Conservation (phyloP, 2,113 vertebrate species). For the Leptobrachium ailaonicum region DNA sequence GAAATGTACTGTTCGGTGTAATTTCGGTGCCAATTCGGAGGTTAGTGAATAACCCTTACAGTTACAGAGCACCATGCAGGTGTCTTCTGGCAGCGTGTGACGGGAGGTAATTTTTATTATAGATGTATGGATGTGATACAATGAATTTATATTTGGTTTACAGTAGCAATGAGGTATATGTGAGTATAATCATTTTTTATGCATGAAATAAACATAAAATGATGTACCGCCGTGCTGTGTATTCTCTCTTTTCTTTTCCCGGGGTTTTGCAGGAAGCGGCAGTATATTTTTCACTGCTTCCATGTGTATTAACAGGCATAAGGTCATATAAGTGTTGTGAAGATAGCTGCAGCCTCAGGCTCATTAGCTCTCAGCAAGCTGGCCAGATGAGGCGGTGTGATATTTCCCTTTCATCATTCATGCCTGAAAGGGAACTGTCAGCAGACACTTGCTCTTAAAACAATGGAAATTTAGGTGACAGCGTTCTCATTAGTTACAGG, state of each 20-base stretch:
- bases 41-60: too few relatives aligned
- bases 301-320: conserved; percentile 71
- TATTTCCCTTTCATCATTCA: conserved; percentile 83
- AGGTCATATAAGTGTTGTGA: conserved; percentile 73
- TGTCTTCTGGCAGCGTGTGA: too few relatives aligned
- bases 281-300: conserved; percentile 69
- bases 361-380: conserved; percentile 79
- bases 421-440: conserved; percentile 81
- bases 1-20: too few relatives aligned
- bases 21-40: too few relatives aligned
- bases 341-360: conserved; percentile 73
- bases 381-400: conserved; percentile 71
- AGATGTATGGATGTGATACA: too few relatives aligned
- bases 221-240: conserved; percentile 44
- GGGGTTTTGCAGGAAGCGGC: conserved; percentile 62
- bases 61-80: too few relatives aligned
- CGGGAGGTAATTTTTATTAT: too few relatives aligned
- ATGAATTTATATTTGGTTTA: too few relatives aligned
- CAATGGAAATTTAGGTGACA: conserved; percentile 81
- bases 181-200: background rate
- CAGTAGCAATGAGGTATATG: background rate
- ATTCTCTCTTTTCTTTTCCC: conserved; percentile 57
- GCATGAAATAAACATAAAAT: background rate
- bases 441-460: conserved; percentile 77
- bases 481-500: conserved; percentile 71